Percentiles rank a stretch among this genome's conserved stretches.
These are phyloP conservation scores for Ostrea denselamellosa DNA, from an alignment of 1,140 invertebrate genomes.

Conservation along the genomic window DNA sequence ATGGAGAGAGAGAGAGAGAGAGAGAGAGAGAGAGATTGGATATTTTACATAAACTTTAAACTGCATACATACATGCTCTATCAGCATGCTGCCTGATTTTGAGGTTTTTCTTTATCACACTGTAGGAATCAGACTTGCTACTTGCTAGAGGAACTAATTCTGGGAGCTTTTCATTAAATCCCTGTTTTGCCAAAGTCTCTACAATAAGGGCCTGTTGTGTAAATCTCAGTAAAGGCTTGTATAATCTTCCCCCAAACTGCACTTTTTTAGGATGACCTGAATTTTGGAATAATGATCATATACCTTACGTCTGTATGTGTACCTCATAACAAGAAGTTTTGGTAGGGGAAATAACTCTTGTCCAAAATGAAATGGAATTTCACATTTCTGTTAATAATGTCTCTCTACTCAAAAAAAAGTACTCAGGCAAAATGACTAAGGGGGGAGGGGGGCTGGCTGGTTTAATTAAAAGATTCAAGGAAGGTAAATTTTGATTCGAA, in stretches of 20 bases:
- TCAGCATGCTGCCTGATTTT: not conserved
- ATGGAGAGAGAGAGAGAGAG: not conserved
- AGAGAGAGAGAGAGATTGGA: not conserved
- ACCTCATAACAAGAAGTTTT: not conserved
- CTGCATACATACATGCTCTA: not conserved
- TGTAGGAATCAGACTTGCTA: not conserved
- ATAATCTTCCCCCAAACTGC: constrained; percentile 8
- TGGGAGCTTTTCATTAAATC: constrained; percentile 16
- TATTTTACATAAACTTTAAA: not conserved
- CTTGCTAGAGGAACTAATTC: constrained; percentile 12
- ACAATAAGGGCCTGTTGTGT: constrained; percentile 28
- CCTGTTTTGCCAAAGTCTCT: not conserved
- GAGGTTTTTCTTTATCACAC: not conserved
- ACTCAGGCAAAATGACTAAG: too few relatives aligned
- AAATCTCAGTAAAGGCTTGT: not conserved
- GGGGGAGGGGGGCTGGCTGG: too few relatives aligned
- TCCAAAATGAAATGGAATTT: not conserved
- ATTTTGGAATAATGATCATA: not conserved
- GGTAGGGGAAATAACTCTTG: not conserved
- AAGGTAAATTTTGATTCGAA: too few relatives aligned
- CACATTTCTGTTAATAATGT: not conserved
- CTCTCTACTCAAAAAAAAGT: too few relatives aligned
- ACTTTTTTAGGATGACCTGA: not conserved
- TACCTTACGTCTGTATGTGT: not conserved
- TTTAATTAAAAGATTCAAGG: too few relatives aligned